Conservation (phyloP, 1,140 invertebrate species). For the Drosophila triauraria region DNA sequence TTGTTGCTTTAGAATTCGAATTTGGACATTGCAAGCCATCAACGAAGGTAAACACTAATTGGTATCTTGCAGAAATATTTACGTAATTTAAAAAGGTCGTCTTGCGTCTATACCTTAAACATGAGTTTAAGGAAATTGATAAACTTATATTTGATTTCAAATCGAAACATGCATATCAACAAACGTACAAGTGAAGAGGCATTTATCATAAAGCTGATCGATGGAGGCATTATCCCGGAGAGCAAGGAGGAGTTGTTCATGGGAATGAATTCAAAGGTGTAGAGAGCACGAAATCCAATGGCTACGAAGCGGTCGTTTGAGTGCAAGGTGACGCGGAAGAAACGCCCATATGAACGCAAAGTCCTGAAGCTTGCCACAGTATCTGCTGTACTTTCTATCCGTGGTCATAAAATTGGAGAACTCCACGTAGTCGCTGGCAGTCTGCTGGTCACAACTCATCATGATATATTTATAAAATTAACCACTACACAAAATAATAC, state of each 20-base stretch:
- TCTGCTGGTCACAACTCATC: slow-evolving; percentile 92
- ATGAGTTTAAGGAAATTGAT: no score
- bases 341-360: slow-evolving; percentile 94
- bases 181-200: no score
- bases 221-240: slow-evolving; percentile 77
- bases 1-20: not conserved
- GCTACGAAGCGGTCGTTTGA: slow-evolving; percentile 97
- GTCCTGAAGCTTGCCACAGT: slow-evolving; percentile 92
- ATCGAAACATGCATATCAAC: no score
- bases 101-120: no score
- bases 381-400: slow-evolving; percentile 93
- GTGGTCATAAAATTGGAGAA: slow-evolving; percentile 96
- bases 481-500: not conserved
- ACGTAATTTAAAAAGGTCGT: no score
- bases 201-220: no score
- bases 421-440: slow-evolving; percentile 96
- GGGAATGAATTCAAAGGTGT: slow-evolving; percentile 88
- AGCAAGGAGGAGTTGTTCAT: slow-evolving; percentile 24
- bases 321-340: slow-evolving; percentile 97
- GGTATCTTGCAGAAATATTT: not conserved
- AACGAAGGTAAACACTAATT: not conserved
- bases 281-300: slow-evolving; percentile 96
- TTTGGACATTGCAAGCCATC: not conserved
- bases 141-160: no score
- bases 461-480: not conserved